These are phyloP conservation scores for Drosophila infuscata DNA, from an alignment of 2,888 invertebrate species.

Conservation along the genomic window DNA sequence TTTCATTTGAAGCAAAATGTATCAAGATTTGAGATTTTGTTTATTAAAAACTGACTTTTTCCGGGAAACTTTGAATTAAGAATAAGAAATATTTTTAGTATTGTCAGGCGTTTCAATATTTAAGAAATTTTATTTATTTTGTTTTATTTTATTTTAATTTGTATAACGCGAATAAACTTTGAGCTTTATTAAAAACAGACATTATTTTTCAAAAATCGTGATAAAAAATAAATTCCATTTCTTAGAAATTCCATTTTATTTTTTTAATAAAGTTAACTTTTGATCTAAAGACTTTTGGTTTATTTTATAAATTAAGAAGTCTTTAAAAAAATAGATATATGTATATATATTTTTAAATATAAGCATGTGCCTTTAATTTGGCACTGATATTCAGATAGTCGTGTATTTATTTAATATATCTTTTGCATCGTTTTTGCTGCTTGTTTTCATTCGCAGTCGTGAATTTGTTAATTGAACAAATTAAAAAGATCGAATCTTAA, in stretches of 20 bases:
- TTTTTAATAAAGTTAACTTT: background rate
- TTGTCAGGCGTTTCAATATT: background rate
- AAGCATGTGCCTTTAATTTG: background rate
- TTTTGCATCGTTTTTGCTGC: conserved; percentile 15
- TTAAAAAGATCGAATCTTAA: conserved; percentile 27
- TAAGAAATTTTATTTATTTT: background rate
- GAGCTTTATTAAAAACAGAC: background rate
- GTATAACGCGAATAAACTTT: background rate
- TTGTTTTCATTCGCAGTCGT: conserved; percentile 11
- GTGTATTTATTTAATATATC: conserved; percentile 29
- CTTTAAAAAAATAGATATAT: too few species aligned
- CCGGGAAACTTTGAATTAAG: background rate
- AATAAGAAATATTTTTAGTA: background rate
- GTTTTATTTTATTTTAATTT: background rate
- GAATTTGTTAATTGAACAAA: conserved; percentile 46
- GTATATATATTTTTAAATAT: too few species aligned
- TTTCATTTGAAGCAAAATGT: background rate
- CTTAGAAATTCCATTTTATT: background rate
- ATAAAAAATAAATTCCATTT: background rate
- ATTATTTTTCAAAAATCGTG: too few species aligned
- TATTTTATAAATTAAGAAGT: background rate
- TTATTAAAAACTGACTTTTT: background rate
- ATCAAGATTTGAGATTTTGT: background rate
- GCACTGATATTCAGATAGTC: conserved; percentile 14
- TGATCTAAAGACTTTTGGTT: background rate